A percentile compares a stretch with the other conserved stretches of the same genome.
These are phyloP conservation scores for Allygus modestus DNA, from an alignment of 2,888 invertebrate genomes.

Conservation along the genomic window DNA sequence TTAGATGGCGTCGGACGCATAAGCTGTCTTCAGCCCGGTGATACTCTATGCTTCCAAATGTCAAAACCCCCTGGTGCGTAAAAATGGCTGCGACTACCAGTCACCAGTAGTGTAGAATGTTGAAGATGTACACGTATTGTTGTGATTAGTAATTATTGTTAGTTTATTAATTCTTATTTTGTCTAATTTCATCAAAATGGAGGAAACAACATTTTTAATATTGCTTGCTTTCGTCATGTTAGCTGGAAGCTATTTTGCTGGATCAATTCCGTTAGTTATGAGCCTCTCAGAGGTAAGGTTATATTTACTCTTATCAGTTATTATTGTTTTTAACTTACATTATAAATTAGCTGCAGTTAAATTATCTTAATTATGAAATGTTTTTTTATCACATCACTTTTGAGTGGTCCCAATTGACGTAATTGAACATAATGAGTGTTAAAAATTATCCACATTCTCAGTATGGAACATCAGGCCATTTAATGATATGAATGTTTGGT, in stretches of 20 bases:
- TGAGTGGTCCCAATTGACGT: too few species aligned
- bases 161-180: background rate
- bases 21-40: too few species aligned
- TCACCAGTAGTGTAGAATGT: background rate
- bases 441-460: too few species aligned
- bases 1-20: too few species aligned
- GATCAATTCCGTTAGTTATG: slow-evolving; percentile 96
- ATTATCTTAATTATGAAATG: too few species aligned
- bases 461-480: too few species aligned
- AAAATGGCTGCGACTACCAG: slow-evolving; percentile 21
- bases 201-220: slow-evolving; percentile 89
- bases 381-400: too few species aligned
- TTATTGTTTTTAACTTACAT: too few species aligned
- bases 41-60: background rate
- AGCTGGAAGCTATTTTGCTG: slow-evolving; percentile 96
- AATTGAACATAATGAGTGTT: too few species aligned
- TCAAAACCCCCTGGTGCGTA: background rate
- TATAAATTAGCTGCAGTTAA: too few species aligned
- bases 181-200: slow-evolving; percentile 77
- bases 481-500: too few species aligned
- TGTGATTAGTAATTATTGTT: slow-evolving; percentile 2
- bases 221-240: slow-evolving; percentile 95
- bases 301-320: slow-evolving; percentile 58
- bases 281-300: slow-evolving; percentile 93
- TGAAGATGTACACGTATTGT: slow-evolving; percentile 18